Conservation (phyloP, 1,140 invertebrate genomes). For the Idris sp. region DNA sequence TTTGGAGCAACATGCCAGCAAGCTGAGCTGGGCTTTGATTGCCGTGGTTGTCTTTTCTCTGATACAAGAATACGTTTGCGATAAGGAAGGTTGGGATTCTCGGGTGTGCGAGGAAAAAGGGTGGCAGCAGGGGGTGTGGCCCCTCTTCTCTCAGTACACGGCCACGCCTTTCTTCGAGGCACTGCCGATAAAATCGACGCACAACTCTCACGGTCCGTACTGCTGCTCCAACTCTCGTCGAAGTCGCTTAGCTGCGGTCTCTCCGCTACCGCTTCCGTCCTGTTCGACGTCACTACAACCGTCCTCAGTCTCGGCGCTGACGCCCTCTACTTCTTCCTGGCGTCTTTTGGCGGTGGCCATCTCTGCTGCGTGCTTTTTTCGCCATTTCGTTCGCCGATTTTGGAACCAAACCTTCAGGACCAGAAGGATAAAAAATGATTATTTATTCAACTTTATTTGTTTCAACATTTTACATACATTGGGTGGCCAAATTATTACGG, state of each 20-base stretch:
- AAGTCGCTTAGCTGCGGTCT: constrained; percentile 79
- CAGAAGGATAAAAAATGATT: no score
- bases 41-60: constrained; percentile 51
- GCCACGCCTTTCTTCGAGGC: constrained; percentile 69
- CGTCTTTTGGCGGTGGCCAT: constrained; percentile 98
- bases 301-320: constrained; percentile 81
- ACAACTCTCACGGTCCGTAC: constrained; percentile 72
- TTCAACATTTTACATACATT: no score
- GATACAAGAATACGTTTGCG: constrained; percentile 39
- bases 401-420: constrained; percentile 99
- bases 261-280: constrained; percentile 63
- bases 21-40: no score
- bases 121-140: constrained; percentile 42
- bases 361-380: constrained; percentile 99
- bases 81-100: constrained; percentile 15
- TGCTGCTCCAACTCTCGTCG: constrained; percentile 79
- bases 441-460: no score
- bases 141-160: constrained; percentile 62
- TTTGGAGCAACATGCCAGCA: constrained; percentile 29
- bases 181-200: constrained; percentile 46
- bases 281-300: constrained; percentile 84
- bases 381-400: constrained; percentile 99
- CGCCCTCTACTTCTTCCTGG: constrained; percentile 93
- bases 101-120: constrained; percentile 1
- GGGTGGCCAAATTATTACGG: no score